Percentiles rank a stretch among this genome's conserved stretches.
Conservation (phyloP, 1,140 invertebrate species). For the Heliconius hewitsoni region DNA sequence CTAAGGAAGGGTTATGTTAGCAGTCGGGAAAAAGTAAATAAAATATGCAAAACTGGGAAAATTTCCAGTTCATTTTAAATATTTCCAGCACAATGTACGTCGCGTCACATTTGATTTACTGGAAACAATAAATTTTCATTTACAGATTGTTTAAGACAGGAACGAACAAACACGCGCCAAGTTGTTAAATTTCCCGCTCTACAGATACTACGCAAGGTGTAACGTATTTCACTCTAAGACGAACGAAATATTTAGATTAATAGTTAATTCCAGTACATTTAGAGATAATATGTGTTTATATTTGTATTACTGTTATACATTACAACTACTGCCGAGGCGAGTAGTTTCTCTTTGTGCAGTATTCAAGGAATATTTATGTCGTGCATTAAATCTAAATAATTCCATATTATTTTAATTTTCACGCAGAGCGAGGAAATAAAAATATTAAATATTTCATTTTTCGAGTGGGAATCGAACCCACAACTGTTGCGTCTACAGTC, state of each 20-base stretch:
- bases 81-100: background rate
- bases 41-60: background rate
- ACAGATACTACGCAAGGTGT: background rate
- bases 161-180: no score
- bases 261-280: background rate
- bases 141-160: background rate
- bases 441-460: no score
- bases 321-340: no score
- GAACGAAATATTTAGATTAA: background rate
- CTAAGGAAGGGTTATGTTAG: no score
- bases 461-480: no score
- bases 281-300: background rate
- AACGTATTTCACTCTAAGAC: background rate
- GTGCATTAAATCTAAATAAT: no score
- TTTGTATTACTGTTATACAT: no score
- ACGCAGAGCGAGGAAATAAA: no score
- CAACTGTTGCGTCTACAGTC: no score
- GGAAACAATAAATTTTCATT: conserved; percentile 13
- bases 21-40: background rate
- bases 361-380: no score
- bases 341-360: no score
- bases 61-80: background rate
- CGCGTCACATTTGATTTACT: conserved; percentile 19
- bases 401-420: no score
- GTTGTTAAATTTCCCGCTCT: background rate